These are phyloP conservation scores for Porites rus DNA, from an alignment of 92 coral and sea anemone species.

Conservation along the genomic window DNA sequence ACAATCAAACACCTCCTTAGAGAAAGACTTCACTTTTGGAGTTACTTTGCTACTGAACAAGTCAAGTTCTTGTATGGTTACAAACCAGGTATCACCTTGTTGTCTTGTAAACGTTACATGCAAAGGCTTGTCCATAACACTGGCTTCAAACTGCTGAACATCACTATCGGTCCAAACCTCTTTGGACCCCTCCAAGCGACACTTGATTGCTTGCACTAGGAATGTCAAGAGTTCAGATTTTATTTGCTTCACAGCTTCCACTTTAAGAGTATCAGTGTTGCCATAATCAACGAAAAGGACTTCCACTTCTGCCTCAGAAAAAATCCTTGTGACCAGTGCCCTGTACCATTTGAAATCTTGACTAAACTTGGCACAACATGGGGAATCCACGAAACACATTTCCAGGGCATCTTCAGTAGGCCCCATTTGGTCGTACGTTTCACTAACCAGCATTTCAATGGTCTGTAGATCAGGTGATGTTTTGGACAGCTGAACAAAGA, in stretches of 20 bases:
- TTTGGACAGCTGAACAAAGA: slow-evolving; percentile 66
- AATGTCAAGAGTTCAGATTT: slow-evolving; percentile 57
- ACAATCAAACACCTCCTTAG: slow-evolving; percentile 40
- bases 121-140: slow-evolving; percentile 77
- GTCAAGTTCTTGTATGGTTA: slow-evolving; percentile 62
- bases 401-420: slow-evolving; percentile 48
- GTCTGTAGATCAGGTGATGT: slow-evolving; percentile 21
- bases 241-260: slow-evolving; percentile 58
- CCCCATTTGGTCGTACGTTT: slow-evolving; percentile 51
- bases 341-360: slow-evolving; percentile 87
- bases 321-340: slow-evolving; percentile 67
- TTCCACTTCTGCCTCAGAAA: slow-evolving; percentile 67
- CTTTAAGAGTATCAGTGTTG: slow-evolving; percentile 70
- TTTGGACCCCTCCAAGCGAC: slow-evolving; percentile 73
- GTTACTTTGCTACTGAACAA: slow-evolving; percentile 20
- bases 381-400: slow-evolving; percentile 69
- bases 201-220: slow-evolving; percentile 80
- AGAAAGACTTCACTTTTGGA: slow-evolving; percentile 35
- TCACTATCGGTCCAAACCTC: slow-evolving; percentile 65
- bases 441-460: slow-evolving; percentile 39
- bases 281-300: slow-evolving; percentile 93
- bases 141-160: slow-evolving; percentile 68
- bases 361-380: slow-evolving; percentile 81
- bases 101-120: slow-evolving; percentile 77
- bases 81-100: slow-evolving; percentile 74